Evolutionary conservation across 1,140 invertebrate genomes (phyloP), one percentile per base, ranked within the genome.

Genomic region (Cherax destructor): DNA sequence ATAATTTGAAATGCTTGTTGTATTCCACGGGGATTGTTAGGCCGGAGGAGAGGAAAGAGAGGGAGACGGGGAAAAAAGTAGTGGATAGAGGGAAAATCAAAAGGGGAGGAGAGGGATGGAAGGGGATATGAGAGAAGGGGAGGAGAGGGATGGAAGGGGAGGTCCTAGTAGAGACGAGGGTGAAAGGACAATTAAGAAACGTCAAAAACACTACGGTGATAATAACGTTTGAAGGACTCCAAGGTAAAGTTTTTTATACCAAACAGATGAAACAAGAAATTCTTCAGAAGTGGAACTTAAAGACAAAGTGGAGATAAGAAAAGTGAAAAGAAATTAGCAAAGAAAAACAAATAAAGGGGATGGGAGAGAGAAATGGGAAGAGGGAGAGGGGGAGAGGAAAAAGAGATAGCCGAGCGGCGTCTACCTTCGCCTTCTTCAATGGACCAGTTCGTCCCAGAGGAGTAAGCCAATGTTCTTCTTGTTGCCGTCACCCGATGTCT

Each of bases 381-480:
- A 65, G 21, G 30, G 41, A 74, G 24, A 86, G 72, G 24, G 30
- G 74, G 41, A 77, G 47, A 86, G 49, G 24, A 24, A 86, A 76
- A 56, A n/a, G 16, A 74, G 41, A 21, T 41, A 11, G 65, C 61
- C 41, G n/a, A 47, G 30, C 56, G 21, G n/a, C 74, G 74, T 87
- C 76, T 79, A 79, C 86, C 86, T 61, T 83, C 50, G 81, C 65
- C 76, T 89, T 47, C 87, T 84, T 91, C 88, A 91, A 91, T 91
- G 88, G 83, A 61, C 30, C 81, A 85, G 88, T 84, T 84, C 72
- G 72, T 85, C 88, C 88, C 83, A 65, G n/a, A 84, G 88, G 88
- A 85, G 74, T 79, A 61, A 85, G 59, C 88, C 88, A 91, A 91
- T 91, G 81, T 85, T 91, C 81, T 78, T 84, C 80, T 52, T 78